Evolutionary conservation across 2,888 invertebrate genomes (phyloP).

Genomic region (Mythimna vitellina): DNA sequence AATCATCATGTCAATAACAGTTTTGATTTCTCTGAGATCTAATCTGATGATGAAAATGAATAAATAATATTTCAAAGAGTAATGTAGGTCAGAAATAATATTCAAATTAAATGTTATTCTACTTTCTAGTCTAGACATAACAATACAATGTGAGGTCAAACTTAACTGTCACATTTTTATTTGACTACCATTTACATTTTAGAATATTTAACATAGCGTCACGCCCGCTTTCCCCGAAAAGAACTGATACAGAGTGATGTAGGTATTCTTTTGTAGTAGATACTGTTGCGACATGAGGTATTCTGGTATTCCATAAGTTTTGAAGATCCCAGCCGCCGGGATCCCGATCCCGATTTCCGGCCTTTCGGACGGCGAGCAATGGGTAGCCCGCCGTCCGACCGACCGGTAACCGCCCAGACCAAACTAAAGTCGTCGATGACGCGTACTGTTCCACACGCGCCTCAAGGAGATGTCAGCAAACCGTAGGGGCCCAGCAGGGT

Average conservation of each 20-base stretch:
- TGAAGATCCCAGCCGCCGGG: no score
- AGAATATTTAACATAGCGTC: neutral
- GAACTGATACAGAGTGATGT: neutral
- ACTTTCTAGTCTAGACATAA: conserved; percentile 1
- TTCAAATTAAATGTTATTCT: neutral
- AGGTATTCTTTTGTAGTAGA: neutral
- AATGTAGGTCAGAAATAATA: conserved; percentile 17
- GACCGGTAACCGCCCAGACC: no score
- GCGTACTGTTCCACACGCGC: no score
- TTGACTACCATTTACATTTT: neutral
- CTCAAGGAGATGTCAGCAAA: no score
- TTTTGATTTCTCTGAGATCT: no score
- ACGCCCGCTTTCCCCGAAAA: neutral
- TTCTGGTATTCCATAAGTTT: no score
- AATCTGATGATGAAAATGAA: neutral
- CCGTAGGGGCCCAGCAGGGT: no score
- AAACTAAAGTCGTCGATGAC: no score
- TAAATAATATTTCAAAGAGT: neutral
- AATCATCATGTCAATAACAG: neutral
- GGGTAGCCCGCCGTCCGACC: no score
- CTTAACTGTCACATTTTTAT: neutral
- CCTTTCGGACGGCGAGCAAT: no score
- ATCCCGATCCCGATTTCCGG: no score
- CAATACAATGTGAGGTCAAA: conserved; percentile 16
- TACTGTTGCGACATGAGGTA: no score